A percentile compares a stretch with the other conserved stretches of the same genome.
These are phyloP conservation scores for Dolomedes plantarius DNA, from an alignment of 2,888 invertebrate species.

Conservation along the genomic window DNA sequence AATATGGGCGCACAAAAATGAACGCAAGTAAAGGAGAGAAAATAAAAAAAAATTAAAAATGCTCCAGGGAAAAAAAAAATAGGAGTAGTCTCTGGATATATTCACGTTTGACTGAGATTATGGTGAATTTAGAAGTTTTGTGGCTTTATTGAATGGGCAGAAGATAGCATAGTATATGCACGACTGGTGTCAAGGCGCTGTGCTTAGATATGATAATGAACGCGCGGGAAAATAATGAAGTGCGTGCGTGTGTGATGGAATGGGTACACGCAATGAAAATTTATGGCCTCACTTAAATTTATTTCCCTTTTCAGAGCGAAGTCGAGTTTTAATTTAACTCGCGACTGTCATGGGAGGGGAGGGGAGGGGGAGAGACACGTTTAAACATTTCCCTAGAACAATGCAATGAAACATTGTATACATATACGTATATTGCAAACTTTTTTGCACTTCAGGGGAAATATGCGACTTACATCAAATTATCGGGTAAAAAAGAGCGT, in stretches of 20 bases:
- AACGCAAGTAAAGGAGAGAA: background rate
- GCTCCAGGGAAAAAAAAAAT: too few relatives aligned
- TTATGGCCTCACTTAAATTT: background rate
- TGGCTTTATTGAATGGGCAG: background rate
- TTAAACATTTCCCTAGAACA: too few relatives aligned
- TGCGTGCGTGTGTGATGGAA: background rate
- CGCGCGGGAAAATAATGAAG: background rate
- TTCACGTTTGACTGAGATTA: constrained; percentile 7
- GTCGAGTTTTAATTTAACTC: too few relatives aligned
- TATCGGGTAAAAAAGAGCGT: too few relatives aligned
- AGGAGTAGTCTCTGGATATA: too few relatives aligned
- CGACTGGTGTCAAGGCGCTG: background rate
- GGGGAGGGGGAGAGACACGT: too few relatives aligned
- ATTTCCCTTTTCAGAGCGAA: background rate
- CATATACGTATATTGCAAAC: too few relatives aligned
- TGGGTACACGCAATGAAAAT: background rate
- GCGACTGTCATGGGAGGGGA: too few relatives aligned
- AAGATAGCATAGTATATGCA: background rate
- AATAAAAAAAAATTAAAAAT: too few relatives aligned
- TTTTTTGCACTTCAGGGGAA: too few relatives aligned
- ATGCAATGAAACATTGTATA: too few relatives aligned
- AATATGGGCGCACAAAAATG: constrained; percentile 8
- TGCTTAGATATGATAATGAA: background rate
- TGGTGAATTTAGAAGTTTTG: constrained; percentile 5
- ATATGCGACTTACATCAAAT: too few relatives aligned